A percentile compares a stretch with the other conserved stretches of the same genome.
phyloP scores from a whole-genome alignment of 2,113 vertebrate species.

The Brachypodius melanocephalos region DNA sequence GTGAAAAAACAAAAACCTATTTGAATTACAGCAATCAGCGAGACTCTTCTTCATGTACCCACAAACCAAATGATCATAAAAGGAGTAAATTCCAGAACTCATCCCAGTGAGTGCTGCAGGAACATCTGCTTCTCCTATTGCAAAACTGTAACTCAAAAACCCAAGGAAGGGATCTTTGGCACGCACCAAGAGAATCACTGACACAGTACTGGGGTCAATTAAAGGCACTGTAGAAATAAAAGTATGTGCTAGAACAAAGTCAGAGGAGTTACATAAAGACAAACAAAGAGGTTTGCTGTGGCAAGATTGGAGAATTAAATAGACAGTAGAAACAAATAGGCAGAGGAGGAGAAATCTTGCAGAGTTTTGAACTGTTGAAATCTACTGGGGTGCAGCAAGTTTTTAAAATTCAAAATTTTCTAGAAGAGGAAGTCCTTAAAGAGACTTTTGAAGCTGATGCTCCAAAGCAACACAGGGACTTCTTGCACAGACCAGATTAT shows the following conservation, averaged over 20 bases:
- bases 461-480: not conserved
- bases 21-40: not conserved
- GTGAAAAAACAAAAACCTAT: not conserved
- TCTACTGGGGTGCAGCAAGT: not conserved
- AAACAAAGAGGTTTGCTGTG: not conserved
- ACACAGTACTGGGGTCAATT: not conserved
- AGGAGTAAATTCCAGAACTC: not conserved
- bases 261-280: not conserved
- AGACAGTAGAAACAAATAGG: not conserved
- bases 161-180: not conserved
- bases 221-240: not conserved
- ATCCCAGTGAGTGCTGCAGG: not conserved
- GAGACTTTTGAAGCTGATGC: not conserved
- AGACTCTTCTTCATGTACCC: not conserved
- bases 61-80: not conserved
- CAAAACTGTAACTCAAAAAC: not conserved
- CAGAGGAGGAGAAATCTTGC: not conserved
- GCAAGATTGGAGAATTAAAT: not conserved
- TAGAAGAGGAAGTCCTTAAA: not conserved
- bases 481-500: not conserved
- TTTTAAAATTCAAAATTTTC: not conserved
- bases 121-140: not conserved
- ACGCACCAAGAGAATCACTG: not conserved
- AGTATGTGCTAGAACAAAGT: not conserved
- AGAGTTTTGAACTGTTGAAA: not conserved